These are phyloP conservation scores for Sminthurinus signatus DNA, from an alignment of 1,140 invertebrate species.

Conservation along the genomic window DNA sequence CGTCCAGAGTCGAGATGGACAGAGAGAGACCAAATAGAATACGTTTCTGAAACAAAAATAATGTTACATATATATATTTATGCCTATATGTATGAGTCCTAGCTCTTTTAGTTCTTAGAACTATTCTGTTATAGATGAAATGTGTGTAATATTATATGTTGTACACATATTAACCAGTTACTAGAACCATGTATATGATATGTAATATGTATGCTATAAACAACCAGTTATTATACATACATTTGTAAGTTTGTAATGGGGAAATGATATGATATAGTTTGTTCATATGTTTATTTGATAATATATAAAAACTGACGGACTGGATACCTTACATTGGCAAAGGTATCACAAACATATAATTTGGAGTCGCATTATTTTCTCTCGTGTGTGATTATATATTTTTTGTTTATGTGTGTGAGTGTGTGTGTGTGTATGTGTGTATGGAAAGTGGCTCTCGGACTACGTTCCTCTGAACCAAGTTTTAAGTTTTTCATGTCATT, in stretches of 20 bases:
- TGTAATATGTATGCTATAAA: too few species aligned
- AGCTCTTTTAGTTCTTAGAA: conserved; percentile 1
- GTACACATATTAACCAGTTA: too few species aligned
- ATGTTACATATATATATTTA: too few species aligned
- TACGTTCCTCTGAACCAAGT: conserved; percentile 19
- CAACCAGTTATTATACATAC: too few species aligned
- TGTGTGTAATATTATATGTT: too few species aligned
- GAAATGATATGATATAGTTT: neutral
- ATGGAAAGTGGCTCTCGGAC: conserved; percentile 21
- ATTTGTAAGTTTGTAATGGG: too few species aligned
- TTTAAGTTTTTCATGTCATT: conserved; percentile 30
- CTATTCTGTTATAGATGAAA: neutral
- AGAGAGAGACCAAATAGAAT: too few species aligned
- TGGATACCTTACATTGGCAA: conserved; percentile 20
- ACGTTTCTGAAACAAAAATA: too few species aligned
- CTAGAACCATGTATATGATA: too few species aligned
- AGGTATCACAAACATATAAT: conserved; percentile 33
- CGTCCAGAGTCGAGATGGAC: too few species aligned
- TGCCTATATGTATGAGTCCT: too few species aligned
- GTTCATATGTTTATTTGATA: neutral
- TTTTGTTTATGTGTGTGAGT: neutral
- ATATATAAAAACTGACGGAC: neutral
- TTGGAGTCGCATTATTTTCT: conserved; percentile 36
- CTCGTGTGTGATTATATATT: conserved; percentile 36
- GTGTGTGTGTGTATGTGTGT: too few species aligned